phyloP scores from a whole-genome alignment of 2,797 vertebrate genomes.

The Coreius guichenoti region DNA sequence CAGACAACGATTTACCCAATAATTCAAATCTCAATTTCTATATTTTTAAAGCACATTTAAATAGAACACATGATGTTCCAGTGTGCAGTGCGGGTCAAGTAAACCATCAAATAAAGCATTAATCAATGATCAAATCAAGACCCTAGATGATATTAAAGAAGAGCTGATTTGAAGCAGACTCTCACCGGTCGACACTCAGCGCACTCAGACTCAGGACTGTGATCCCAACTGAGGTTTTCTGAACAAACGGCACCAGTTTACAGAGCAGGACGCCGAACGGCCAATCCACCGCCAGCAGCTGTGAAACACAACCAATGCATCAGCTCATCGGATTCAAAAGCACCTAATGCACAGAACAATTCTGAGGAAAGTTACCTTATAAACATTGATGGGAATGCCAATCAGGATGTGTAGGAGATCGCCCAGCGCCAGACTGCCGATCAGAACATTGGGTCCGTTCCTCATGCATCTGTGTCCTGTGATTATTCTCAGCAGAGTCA shows the following conservation, averaged over 20 bases:
- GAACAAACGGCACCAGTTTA: constrained; percentile 94
- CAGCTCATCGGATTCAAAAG: background rate
- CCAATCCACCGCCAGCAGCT: constrained; percentile 92
- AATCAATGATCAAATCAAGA: too few relatives aligned
- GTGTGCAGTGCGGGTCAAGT: too few relatives aligned
- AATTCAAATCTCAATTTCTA: too few relatives aligned
- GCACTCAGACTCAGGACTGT: constrained; percentile 92
- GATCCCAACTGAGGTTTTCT: constrained; percentile 93
- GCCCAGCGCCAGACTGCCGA: constrained; percentile 90
- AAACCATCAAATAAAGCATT: too few relatives aligned
- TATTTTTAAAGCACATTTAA: too few relatives aligned
- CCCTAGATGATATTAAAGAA: too few relatives aligned
- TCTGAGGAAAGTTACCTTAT: constrained; percentile 82
- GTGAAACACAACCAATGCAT: background rate
- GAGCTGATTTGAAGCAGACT: too few relatives aligned
- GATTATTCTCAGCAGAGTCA: constrained; percentile 88
- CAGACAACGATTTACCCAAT: too few relatives aligned
- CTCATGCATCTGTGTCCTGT: constrained; percentile 92
- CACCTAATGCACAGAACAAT: background rate
- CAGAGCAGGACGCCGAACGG: constrained; percentile 89
- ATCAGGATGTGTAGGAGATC: constrained; percentile 91
- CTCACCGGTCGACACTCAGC: constrained; percentile 91
- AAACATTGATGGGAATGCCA: constrained; percentile 89
- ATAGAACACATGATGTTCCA: too few relatives aligned
- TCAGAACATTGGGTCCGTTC: constrained; percentile 90